These are phyloP conservation scores for Chaenocephalus aceratus DNA, from an alignment of 2,113 vertebrate species.

Conservation along the genomic window DNA sequence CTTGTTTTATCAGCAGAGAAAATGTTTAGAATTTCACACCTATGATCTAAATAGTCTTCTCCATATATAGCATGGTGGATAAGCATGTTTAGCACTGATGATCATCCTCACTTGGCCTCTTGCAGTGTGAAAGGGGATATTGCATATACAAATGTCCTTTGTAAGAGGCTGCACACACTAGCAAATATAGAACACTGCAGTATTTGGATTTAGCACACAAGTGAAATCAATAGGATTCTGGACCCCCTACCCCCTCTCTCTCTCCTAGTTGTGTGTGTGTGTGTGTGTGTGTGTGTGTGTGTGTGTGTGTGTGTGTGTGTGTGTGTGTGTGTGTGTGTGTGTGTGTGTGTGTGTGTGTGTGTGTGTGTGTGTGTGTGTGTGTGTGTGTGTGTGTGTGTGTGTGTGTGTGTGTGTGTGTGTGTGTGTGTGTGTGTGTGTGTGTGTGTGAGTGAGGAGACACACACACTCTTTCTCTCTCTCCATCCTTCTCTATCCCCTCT, in stretches of 20 bases:
- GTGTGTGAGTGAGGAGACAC: constrained; percentile 18
- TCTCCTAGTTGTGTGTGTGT: constrained; percentile 20
- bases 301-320: not conserved
- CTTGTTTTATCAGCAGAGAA: constrained; percentile 14
- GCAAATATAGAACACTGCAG: constrained; percentile 69
- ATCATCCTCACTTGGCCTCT: constrained; percentile 32
- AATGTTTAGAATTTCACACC: not conserved
- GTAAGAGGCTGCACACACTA: constrained; percentile 38
- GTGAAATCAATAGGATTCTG: constrained; percentile 69
- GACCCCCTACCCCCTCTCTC: constrained; percentile 39
- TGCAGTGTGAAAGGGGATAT: constrained; percentile 32
- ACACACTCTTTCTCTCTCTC: constrained; percentile 28
- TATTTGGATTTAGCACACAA: constrained; percentile 61
- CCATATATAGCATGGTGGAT: constrained; percentile 20
- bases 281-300: constrained; percentile 13
- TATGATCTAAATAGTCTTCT: not conserved
- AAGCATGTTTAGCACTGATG: constrained; percentile 13
- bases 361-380: not conserved
- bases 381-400: too few species aligned
- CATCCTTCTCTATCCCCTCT: constrained; percentile 46
- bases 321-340: constrained; percentile 17
- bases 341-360: constrained; percentile 17
- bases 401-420: not conserved
- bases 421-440: not conserved
- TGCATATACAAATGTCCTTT: constrained; percentile 48